Evolutionary conservation across 2,797 vertebrate species (phyloP).

Genomic region (Thalassophryne amazonica): DNA sequence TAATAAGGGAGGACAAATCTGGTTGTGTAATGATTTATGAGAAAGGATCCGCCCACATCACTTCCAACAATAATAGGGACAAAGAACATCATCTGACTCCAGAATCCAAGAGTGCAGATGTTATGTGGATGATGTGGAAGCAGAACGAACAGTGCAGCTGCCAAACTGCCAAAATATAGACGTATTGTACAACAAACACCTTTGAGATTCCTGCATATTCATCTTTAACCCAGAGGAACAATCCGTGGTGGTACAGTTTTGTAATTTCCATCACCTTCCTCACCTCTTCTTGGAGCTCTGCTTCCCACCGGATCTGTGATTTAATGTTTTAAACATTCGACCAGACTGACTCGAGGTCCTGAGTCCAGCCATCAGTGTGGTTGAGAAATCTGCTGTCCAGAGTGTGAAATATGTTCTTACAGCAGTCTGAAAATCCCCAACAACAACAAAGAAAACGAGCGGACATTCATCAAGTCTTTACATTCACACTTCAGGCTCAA

Average conservation of each 20-base stretch:
- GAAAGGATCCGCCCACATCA: constrained; percentile 4
- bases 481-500: no score
- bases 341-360: neutral
- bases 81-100: constrained; percentile 8
- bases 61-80: neutral
- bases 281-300: neutral
- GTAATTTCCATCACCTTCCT: constrained; percentile 3
- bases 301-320: constrained; percentile 7
- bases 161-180: constrained; percentile 12
- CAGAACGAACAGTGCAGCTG: constrained; percentile 23
- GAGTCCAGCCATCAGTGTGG: neutral
- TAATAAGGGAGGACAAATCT: constrained; percentile 29
- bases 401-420: constrained; percentile 11
- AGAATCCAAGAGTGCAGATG: neutral
- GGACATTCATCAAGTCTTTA: no score
- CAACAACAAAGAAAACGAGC: neutral
- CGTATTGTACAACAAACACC: neutral
- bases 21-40: constrained; percentile 4
- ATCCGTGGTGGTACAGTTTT: neutral
- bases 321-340: constrained; percentile 12
- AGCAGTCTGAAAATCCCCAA: constrained; percentile 3
- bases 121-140: constrained; percentile 7
- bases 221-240: constrained; percentile 16
- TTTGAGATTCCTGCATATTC: constrained; percentile 6
- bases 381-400: constrained; percentile 14